A percentile compares a stretch with the other conserved stretches of the same genome.
Conservation (phyloP, 2,113 vertebrate genomes). For the Enhydra lutris region DNA sequence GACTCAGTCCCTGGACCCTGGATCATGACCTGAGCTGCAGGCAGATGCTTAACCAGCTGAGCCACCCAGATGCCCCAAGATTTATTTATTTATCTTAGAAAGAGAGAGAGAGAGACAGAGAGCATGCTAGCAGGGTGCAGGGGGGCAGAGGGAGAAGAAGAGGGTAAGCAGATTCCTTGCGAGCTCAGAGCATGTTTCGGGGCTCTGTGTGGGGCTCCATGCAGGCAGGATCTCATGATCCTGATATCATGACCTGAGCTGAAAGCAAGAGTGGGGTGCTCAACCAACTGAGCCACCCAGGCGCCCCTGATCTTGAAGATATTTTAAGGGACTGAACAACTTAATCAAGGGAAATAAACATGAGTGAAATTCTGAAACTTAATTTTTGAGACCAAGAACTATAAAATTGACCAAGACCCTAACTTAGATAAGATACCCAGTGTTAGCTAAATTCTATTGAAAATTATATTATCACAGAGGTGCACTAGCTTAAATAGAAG, state of each 20-base stretch:
- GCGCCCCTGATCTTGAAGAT: neutral
- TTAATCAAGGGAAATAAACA: neutral
- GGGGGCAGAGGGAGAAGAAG: neutral
- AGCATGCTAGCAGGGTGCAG: neutral
- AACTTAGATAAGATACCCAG: neutral
- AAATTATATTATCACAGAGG: neutral
- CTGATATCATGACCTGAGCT: neutral
- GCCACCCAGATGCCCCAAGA: neutral
- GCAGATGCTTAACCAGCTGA: neutral
- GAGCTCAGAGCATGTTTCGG: neutral
- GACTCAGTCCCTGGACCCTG: neutral
- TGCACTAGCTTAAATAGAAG: neutral
- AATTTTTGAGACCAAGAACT: neutral
- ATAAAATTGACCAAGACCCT: neutral
- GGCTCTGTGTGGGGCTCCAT: rapidly evolving
- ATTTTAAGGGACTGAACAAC: neutral
- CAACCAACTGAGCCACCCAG: neutral
- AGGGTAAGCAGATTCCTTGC: neutral
- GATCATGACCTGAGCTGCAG: neutral
- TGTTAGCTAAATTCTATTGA: neutral
- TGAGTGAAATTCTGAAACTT: neutral
- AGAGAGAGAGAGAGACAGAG: neutral
- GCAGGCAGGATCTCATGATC: neutral
- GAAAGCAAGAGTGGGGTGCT: neutral
- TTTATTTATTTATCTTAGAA: neutral